Percentiles rank a stretch among this genome's conserved stretches.
phyloP scores from a whole-genome alignment of 2,113 vertebrate species.

The Anarrhichthys ocellatus region DNA sequence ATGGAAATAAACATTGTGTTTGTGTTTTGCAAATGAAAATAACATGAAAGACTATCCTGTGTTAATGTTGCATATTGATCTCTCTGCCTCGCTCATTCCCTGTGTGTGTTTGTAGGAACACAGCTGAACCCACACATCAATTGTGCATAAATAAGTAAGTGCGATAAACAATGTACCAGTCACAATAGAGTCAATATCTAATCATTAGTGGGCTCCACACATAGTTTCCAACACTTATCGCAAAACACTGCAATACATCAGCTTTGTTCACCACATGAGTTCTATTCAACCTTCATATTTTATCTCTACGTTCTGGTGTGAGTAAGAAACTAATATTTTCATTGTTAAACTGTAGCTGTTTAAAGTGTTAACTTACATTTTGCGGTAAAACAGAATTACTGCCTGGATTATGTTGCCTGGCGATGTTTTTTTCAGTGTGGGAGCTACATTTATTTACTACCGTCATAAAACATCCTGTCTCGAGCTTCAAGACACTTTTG shows the following conservation, averaged over 20 bases:
- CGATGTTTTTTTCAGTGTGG: background rate
- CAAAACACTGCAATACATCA: slow-evolving; percentile 11
- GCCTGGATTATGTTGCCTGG: background rate
- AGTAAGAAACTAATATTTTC: background rate
- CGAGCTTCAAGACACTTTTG: background rate
- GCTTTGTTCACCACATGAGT: slow-evolving; percentile 10
- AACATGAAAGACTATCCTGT: slow-evolving; percentile 86
- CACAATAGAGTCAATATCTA: slow-evolving; percentile 83
- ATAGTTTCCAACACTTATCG: slow-evolving; percentile 20
- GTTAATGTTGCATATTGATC: slow-evolving; percentile 93
- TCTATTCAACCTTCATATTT: slow-evolving; percentile 24
- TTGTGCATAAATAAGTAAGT: slow-evolving; percentile 93
- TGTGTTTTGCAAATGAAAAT: slow-evolving; percentile 79
- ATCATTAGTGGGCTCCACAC: slow-evolving; percentile 85
- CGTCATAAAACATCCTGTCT: background rate
- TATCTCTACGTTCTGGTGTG: background rate
- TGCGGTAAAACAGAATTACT: background rate
- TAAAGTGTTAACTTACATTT: background rate
- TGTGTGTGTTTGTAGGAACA: slow-evolving; percentile 80
- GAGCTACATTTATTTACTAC: background rate
- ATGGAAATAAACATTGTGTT: slow-evolving; percentile 68
- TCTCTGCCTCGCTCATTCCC: slow-evolving; percentile 48
- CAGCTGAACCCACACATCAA: slow-evolving; percentile 91
- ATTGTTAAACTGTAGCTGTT: background rate
- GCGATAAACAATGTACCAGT: slow-evolving; percentile 87